Percentiles rank a stretch among this genome's conserved stretches.
These are phyloP conservation scores for Ligdia adustata DNA, from an alignment of 2,888 invertebrate genomes.

Conservation along the genomic window DNA sequence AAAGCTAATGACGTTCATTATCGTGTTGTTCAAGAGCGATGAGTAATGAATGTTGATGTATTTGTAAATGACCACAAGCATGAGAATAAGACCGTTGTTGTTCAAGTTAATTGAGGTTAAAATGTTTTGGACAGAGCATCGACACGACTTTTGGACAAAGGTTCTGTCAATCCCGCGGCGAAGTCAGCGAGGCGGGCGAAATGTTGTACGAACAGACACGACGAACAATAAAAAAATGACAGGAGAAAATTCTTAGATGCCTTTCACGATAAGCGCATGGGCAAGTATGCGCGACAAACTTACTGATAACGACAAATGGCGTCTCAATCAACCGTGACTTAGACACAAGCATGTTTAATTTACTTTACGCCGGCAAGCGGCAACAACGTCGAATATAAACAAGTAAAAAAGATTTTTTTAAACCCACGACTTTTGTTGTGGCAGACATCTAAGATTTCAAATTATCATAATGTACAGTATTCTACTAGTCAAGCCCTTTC, in stretches of 20 bases:
- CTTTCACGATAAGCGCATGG: conserved; percentile 50
- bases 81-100: conserved; percentile 64
- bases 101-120: conserved; percentile 71
- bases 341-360: conserved; percentile 17
- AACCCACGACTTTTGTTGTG: too few relatives aligned
- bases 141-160: conserved; percentile 68
- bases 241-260: conserved; percentile 56
- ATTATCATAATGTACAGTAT: too few relatives aligned
- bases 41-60: conserved; percentile 68
- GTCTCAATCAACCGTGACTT: conserved; percentile 39
- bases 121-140: conserved; percentile 61
- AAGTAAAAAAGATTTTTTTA: too few relatives aligned
- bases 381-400: too few relatives aligned
- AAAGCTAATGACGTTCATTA: conserved; percentile 67
- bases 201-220: conserved; percentile 46
- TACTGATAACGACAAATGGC: conserved; percentile 36
- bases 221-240: conserved; percentile 59
- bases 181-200: conserved; percentile 36
- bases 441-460: too few relatives aligned
- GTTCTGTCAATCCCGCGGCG: conserved; percentile 59
- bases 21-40: conserved; percentile 57
- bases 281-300: conserved; percentile 33
- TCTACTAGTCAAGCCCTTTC: too few relatives aligned
- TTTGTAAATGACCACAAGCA: conserved; percentile 68
- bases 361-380: background rate